phyloP scores from a whole-genome alignment of 1,140 invertebrate genomes.

The Diachasmimorpha longicaudata region DNA sequence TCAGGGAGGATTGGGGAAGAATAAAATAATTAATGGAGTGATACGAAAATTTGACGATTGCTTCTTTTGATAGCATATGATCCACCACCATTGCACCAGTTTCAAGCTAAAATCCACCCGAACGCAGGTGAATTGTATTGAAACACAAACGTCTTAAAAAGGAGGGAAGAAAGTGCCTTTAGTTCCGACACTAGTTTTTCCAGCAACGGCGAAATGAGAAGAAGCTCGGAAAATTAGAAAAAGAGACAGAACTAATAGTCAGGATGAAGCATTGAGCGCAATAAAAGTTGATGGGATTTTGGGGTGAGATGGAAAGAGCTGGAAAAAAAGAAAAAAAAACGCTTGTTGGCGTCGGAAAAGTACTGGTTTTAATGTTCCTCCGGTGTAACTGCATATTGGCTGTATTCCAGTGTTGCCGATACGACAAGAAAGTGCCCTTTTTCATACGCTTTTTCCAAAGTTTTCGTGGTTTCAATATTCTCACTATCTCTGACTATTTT shows the following conservation, averaged over 20 bases:
- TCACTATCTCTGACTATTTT: background rate
- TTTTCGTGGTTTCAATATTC: background rate
- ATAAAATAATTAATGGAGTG: too few species aligned
- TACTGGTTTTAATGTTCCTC: background rate
- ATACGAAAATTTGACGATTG: too few species aligned
- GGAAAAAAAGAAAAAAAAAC: background rate
- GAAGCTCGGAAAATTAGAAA: too few species aligned
- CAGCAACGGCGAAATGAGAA: too few species aligned
- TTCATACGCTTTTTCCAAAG: background rate
- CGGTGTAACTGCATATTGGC: background rate
- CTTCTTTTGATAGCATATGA: too few species aligned
- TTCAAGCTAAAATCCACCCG: too few species aligned
- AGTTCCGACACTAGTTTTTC: too few species aligned
- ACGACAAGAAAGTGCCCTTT: background rate
- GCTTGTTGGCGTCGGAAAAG: background rate
- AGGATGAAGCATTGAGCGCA: background rate
- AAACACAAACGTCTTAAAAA: too few species aligned
- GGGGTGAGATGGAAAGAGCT: background rate
- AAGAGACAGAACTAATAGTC: background rate
- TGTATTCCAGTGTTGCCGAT: background rate
- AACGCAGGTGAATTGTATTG: too few species aligned
- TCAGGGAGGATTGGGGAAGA: too few species aligned
- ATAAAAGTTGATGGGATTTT: constrained; percentile 1
- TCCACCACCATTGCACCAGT: too few species aligned
- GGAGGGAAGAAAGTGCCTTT: too few species aligned